Evolutionary conservation across 2,888 invertebrate genomes (phyloP), one percentile per base, ranked within the genome.

Genomic region (Pteria penguin): DNA sequence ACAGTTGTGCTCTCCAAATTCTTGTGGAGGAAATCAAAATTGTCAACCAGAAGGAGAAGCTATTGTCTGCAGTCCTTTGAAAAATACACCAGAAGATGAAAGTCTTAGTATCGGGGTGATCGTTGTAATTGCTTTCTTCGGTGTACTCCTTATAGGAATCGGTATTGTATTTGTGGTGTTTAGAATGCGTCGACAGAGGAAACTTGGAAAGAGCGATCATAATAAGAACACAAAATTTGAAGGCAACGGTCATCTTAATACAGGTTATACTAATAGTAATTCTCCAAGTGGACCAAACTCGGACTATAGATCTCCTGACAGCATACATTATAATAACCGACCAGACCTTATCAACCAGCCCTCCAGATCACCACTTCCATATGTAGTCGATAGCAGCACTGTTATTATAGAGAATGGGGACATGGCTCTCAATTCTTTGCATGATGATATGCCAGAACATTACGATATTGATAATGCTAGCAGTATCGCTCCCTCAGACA

Each of bases 381-480:
- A 86, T 5, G 84, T 87, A 36, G 82, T 89, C 55, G 87, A 88
- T 27, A 89, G 89, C 75, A 88, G 88, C 8, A 88, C 89, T 62
- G 87, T 89, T 66, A 88, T 89, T 60, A 86, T 91, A 71, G 90
- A 90, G 65, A 86, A 87, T 75, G 89, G 86, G 2, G 88, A 87
- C 72, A 55, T 77, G 33, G 81, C 86, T 61, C 74, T 84, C 58
- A 78, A 80, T 52, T 81, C 83, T 57, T 60, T 83, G 33, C 80
- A 81, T 63, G 82, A 82, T 18, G 87, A 88, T 67, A 88, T 88
- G 33, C 89, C 90, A 3, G 91, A 90, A 74, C 89, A 87, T 72
- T 98, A 98, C 90, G 98, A 98, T 91, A 93, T 98, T 79, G 98
- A 98, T 93, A 98, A 98, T 92, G 98, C 98, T 1, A 98, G 97